Base-by-base conservation (phyloP, 2,797 vertebrate genomes). In the Hemibagrus guttatus region DNA sequence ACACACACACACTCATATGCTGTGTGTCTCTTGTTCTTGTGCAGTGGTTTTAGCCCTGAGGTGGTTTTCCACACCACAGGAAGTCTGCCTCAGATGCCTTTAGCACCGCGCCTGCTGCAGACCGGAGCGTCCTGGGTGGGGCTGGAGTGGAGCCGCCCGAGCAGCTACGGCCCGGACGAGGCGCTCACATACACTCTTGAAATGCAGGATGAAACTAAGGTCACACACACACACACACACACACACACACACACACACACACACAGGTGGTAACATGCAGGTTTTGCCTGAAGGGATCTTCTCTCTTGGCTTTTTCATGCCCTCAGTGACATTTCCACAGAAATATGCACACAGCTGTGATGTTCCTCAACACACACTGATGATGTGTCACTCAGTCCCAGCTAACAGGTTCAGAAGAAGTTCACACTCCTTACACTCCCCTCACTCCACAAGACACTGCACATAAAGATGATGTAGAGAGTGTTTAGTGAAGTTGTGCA, bases 41-140 rank as follows among this genome's bases (percentile, higher is more conserved):
- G 59, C 94, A 99, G 98, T 88, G 97, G 96, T 82, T 98, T 97
- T 92, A 99, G 98, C 94, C 93, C 98, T 87, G 98, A 99, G 93
- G 96, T 99, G 91, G 94, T 98, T 16, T 99, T 96, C 92, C 96
- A 97, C 93, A 99, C 98, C n/a, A 95, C 96, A 91, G 98, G 98
- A 81, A 98, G 96, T 88, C 95, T 98, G 90, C 98, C 97, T 26
- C 96, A 98, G 90, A 96, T 97, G 89, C 97, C 98, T 69, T 94
- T 96, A 84, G 96, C 98, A 0, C 98, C 98, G 0, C 95, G 97
- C 90, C 97, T 99, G 54, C 96, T 97, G 68, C 95, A 96, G 91
- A 97, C 97, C 0, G 97, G 98, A 0, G 96, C 98, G 86, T 97
- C 97, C 35, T 99, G 98, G 98, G 95, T 99, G 89, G 95, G 95